Conservation (phyloP, 2,888 invertebrate genomes). For the Apoda limacodes region DNA sequence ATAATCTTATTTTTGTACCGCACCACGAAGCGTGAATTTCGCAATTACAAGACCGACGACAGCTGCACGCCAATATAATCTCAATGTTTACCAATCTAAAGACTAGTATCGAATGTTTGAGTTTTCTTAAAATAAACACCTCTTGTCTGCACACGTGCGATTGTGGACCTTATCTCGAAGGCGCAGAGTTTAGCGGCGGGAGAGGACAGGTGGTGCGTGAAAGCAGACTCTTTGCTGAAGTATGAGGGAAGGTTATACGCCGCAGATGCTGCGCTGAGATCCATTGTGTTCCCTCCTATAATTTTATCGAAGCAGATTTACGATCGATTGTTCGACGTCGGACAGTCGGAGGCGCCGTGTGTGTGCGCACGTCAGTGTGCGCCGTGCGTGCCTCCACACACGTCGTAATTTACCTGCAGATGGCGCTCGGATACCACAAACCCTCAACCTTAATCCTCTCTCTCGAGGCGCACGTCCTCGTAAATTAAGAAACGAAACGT, state of each 20-base stretch:
- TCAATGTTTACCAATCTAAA: constrained; percentile 31
- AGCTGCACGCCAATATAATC: constrained; percentile 36
- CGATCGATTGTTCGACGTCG: constrained; percentile 67
- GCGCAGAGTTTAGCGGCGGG: constrained; percentile 43
- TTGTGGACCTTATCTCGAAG: constrained; percentile 64
- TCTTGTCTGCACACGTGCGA: constrained; percentile 64
- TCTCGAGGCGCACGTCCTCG: constrained; percentile 48
- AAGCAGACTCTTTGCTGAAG: constrained; percentile 53
- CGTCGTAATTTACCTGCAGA: constrained; percentile 53
- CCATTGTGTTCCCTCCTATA: constrained; percentile 69
- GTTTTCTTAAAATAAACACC: constrained; percentile 63
- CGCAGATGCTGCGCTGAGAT: constrained; percentile 49
- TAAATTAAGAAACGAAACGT: constrained; percentile 58
- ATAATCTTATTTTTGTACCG: constrained; percentile 71
- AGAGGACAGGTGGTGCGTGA: constrained; percentile 44
- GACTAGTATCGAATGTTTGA: constrained; percentile 34
- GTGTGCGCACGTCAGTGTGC: constrained; percentile 49
- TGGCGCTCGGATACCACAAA: constrained; percentile 48
- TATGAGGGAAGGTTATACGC: constrained; percentile 50
- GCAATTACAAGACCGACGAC: constrained; percentile 53
- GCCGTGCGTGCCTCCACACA: constrained; percentile 30
- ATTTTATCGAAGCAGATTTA: constrained; percentile 70
- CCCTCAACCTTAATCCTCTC: too few relatives aligned
- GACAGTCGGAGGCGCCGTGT: constrained; percentile 54
- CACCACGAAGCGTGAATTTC: constrained; percentile 68